Base-by-base conservation (phyloP, 2,797 vertebrate species). In the Alauda arvensis region DNA sequence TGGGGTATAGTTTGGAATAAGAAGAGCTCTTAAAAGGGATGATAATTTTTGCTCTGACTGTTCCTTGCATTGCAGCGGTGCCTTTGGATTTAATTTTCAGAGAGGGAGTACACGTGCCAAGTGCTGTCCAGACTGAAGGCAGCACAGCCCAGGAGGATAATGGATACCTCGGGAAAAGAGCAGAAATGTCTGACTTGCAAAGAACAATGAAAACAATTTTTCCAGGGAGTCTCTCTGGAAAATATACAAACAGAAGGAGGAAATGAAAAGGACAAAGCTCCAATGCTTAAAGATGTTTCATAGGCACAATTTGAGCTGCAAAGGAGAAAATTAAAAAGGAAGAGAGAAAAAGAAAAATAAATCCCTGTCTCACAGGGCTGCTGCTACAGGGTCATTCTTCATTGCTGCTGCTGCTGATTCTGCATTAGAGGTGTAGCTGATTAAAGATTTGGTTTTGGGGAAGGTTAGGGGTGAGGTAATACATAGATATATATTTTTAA, bases 381-480 rank as follows among this genome's bases (percentile, higher is more conserved):
- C 56, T 90, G 49, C 69, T 93, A 70, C 51, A 87, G 88, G 79
- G 80, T 93, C 91, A 94, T 95, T 95, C 87, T 83, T 96, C 94
- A 96, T 90, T 87, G 72, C 78, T 89, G 75, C 68, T 91, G 78
- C 68, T 94, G 94, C 93, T 95, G 94, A 96, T 92, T 95, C 89
- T 93, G 90, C 94, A 93, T 88, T 91, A 91, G 92, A 95, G 89
- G 74, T 91, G 77, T 56, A 90, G 79, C 87, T 95, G 93, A 93
- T 95, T 95, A 96, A 95, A 95, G 92, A 93, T 87, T 93, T 93
- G 91, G 85, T 63, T 93, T 93, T 29, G 83, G 77, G 86, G 82
- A 76, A 87, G 87, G 85, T 85, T 88, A 93, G 31, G 70, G 72
- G 87, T 91, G 87, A 88, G 49, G 42, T 46, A 78, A 92, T 92